Base-by-base conservation (phyloP, 2,888 invertebrate genomes). In the Druceiella hillmani region DNA sequence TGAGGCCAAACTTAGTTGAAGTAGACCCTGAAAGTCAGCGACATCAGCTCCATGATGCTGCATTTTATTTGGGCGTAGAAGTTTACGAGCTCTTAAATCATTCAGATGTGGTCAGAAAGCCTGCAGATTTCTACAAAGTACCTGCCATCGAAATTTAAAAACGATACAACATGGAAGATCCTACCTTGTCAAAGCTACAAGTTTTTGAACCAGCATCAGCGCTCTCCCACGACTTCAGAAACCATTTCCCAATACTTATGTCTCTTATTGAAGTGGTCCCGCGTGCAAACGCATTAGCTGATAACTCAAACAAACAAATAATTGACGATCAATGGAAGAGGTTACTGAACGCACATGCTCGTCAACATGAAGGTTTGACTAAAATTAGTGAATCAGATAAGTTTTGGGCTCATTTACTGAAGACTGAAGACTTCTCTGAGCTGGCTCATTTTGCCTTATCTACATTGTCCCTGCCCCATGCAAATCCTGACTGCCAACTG, bases 121-220 rank as follows among this genome's bases (percentile, higher is more conserved):
- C 38, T 13, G 3, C 5, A 15, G 12, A 37, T 40, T 46, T 46
- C 39, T 37, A 35, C 26, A 46, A 32, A 33, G 28, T 32, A 40
- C 17, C 30, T 22, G 45, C 45, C 9, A 33, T 24, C 27, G 46
- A 43, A 35, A 46, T 46, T 27, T 17, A 37, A 38, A 45, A 46
- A 36, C 38, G 41, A 12, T 40, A 45, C 32, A 36, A 38, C n/a
- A 43, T 45, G 39, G 40, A 38, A 34, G 44, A 45, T 36, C 43
- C 42, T 36, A 34, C 40, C 31, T 38, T 46, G 36, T 42, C 38
- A 33, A 41, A 45, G 27, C 41, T 42, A 3, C 35, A 41, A 37
- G 41, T 26, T 20, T 11, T 39, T 17, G 40, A 32, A 43, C 40
- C 43, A 4, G 42, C n/a, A 40, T 33, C 40, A 31, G 37, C 37